Base-by-base conservation (phyloP, 1,140 invertebrate species). In the Maconellicoccus hirsutus region DNA sequence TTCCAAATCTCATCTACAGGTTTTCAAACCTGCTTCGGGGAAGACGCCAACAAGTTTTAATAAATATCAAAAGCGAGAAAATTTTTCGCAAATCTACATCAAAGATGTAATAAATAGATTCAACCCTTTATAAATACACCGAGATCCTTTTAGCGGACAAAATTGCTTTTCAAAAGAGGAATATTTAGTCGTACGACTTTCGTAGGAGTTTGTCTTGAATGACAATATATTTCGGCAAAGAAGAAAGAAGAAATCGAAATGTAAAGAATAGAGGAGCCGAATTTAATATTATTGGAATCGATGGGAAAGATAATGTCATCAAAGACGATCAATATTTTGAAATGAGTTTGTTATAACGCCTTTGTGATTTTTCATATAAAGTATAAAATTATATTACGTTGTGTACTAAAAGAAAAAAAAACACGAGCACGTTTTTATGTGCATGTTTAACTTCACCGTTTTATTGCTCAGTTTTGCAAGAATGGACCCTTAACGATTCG, bases 231-330 rank as follows among this genome's bases (percentile, higher is more conserved):
- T 3, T 3, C n/a, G 10, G 3, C 42, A 52, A 8, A 52, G 6
- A 14, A 16, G n/a, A 16, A 52, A 16, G 3, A 52, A 52, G 42
- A 52, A 33, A 52, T 52, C 42, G 42, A 52, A 52, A 52, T 19
- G n/a, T 52, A 52, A 16, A 52, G 42, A 19, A 52, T 8, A 52
- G n/a, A 16, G n/a, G n/a, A 19, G 42, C n/a, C n/a, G n/a, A 52
- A 52, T 52, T 52, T 52, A 52, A 52, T 52, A 52, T 52, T 52
- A 52, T 52, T 52, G 42, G 42, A 52, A 52, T 52, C 42, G 42
- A 52, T 52, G 42, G 42, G n/a, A 16, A 16, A 19, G 42, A 52
- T 52, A 52, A 19, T 52, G 42, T 52, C n/a, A 52, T 52, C 42
- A 16, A 19, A 19, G 6, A 52, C 42, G 42, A 52, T 52, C 42